Evolutionary conservation across 2,888 invertebrate genomes (phyloP).

Genomic region (Drosophila rubida): DNA sequence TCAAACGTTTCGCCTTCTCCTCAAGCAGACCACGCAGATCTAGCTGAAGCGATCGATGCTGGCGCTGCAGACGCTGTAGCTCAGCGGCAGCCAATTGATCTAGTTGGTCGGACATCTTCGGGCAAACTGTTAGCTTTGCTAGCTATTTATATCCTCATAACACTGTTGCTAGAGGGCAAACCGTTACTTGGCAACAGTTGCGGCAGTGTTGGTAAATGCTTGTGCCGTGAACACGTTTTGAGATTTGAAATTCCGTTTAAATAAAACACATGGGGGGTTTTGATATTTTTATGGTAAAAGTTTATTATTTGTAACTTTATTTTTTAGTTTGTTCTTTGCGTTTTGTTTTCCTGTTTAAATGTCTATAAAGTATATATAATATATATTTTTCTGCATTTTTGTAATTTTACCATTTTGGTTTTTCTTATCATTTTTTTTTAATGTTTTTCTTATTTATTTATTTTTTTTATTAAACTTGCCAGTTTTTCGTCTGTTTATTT

Average conservation of each 20-base stretch:
- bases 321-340: conserved; percentile 74
- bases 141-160: conserved; percentile 12
- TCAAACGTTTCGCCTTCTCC: conserved; percentile 81
- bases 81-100: conserved; percentile 92
- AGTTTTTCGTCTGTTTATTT: conserved; percentile 51
- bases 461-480: conserved; percentile 61
- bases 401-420: conserved; percentile 58
- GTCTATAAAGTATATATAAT: conserved; percentile 79
- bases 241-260: background rate
- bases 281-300: conserved; percentile 74
- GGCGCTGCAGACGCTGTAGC: conserved; percentile 91
- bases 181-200: conserved; percentile 39
- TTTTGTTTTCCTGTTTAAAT: conserved; percentile 77
- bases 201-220: background rate
- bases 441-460: conserved; percentile 38
- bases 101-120: conserved; percentile 87
- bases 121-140: background rate
- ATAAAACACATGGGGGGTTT: conserved; percentile 5
- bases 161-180: background rate
- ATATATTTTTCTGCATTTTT: conserved; percentile 80
- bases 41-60: conserved; percentile 81
- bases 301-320: conserved; percentile 80
- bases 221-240: background rate
- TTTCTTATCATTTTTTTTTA: conserved; percentile 41
- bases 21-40: conserved; percentile 81